Evolutionary conservation across 2,113 vertebrate genomes (phyloP).

Genomic region (Ia io): DNA sequence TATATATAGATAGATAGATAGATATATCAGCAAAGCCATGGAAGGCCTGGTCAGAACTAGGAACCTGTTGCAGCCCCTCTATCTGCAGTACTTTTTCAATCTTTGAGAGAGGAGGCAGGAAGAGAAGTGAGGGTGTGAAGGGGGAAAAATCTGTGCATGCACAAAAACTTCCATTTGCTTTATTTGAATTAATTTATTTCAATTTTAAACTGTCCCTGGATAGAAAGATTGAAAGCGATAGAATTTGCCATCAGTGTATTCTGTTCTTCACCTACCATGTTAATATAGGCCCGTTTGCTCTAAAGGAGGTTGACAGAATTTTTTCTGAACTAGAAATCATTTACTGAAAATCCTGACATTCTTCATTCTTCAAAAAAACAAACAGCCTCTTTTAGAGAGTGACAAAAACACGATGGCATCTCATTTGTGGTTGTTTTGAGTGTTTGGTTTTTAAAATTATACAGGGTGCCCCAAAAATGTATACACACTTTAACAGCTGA

Average conservation of each 20-base stretch:
- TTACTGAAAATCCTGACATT: slow-evolving; percentile 59
- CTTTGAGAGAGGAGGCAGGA: background rate
- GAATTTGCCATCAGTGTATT: background rate
- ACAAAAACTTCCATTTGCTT: background rate
- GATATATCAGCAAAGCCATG: background rate
- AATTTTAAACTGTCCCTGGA: slow-evolving; percentile 49
- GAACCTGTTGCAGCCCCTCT: slow-evolving; percentile 30
- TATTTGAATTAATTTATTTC: slow-evolving; percentile 45
- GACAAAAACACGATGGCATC: slow-evolving; percentile 18
- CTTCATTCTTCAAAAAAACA: slow-evolving; percentile 15
- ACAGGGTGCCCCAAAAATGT: too few species aligned
- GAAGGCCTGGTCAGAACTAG: slow-evolving; percentile 16
- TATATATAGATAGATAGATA: too few species aligned
- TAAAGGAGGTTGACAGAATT: slow-evolving; percentile 38
- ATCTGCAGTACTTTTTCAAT: slow-evolving; percentile 5
- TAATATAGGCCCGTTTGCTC: slow-evolving; percentile 38
- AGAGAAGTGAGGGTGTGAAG: background rate
- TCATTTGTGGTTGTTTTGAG: background rate
- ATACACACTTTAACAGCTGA: too few species aligned
- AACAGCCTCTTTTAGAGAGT: slow-evolving; percentile 55
- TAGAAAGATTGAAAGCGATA: slow-evolving; percentile 57
- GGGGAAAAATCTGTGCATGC: background rate
- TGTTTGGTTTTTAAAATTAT: slow-evolving; percentile 52
- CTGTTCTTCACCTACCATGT: background rate
- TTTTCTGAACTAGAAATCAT: slow-evolving; percentile 64